A percentile compares a stretch with the other conserved stretches of the same genome.
Conservation (phyloP, 2,888 invertebrate genomes). For the Hyppa rectilinea region DNA sequence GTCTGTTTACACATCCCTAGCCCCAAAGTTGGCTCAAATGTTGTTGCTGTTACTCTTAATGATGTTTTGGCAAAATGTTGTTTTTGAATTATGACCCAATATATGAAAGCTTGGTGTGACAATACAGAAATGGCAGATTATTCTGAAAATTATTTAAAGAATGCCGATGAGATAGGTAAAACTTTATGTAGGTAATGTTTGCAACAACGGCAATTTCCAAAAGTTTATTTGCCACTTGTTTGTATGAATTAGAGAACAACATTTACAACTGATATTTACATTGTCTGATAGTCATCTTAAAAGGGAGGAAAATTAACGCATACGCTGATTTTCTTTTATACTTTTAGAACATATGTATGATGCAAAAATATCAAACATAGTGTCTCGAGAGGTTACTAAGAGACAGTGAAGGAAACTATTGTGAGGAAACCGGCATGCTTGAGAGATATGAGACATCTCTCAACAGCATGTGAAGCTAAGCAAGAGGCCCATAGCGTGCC, state of each 20-base stretch:
- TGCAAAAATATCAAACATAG: no score
- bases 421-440: no score
- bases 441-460: no score
- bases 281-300: no score
- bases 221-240: constrained; percentile 17
- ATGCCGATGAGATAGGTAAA: background rate
- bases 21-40: constrained; percentile 30
- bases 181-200: constrained; percentile 11
- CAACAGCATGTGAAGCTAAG: no score
- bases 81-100: background rate
- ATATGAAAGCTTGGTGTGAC: constrained; percentile 1
- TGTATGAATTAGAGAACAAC: background rate
- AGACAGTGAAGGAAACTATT: no score
- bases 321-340: no score
- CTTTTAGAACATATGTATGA: no score
- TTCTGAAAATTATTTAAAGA: background rate
- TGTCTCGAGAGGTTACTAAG: no score
- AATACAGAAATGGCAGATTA: background rate
- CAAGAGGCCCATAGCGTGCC: no score
- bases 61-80: background rate
- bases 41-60: background rate
- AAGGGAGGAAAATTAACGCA: no score
- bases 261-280: background rate
- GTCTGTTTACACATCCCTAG: background rate
- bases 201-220: background rate